Conservation (phyloP, 2,113 vertebrate genomes). For the Dasyornis broadbenti region DNA sequence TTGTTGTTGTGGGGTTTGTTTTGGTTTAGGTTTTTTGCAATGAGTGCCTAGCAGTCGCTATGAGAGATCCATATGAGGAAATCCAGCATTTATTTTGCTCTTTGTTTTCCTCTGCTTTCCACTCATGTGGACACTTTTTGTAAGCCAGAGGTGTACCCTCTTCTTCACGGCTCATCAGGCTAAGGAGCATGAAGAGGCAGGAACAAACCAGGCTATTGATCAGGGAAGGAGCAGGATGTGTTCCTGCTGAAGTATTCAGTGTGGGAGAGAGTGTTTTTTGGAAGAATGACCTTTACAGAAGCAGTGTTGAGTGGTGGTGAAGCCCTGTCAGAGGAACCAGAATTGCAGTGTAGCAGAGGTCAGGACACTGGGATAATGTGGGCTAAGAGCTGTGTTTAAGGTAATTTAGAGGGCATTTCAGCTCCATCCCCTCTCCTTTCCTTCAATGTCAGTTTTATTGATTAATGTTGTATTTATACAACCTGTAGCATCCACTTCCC, state of each 20-base stretch:
- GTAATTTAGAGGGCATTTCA: background rate
- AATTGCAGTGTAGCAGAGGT: background rate
- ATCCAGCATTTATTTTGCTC: background rate
- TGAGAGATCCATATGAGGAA: background rate
- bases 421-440: background rate
- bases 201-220: background rate
- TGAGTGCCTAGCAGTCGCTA: background rate
- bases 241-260: background rate
- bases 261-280: background rate
- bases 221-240: background rate
- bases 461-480: background rate
- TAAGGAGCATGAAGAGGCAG: background rate
- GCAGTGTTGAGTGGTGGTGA: background rate
- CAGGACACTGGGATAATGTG: background rate
- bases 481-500: background rate
- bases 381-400: background rate
- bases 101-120: background rate
- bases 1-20: background rate
- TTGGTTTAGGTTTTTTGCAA: background rate
- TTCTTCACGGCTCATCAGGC: background rate
- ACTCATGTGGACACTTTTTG: accelerated
- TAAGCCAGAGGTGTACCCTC: background rate
- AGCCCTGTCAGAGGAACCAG: background rate
- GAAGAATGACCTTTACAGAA: background rate
- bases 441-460: background rate